Conservation (phyloP, 2,113 vertebrate genomes). For the Callipepla squamata region DNA sequence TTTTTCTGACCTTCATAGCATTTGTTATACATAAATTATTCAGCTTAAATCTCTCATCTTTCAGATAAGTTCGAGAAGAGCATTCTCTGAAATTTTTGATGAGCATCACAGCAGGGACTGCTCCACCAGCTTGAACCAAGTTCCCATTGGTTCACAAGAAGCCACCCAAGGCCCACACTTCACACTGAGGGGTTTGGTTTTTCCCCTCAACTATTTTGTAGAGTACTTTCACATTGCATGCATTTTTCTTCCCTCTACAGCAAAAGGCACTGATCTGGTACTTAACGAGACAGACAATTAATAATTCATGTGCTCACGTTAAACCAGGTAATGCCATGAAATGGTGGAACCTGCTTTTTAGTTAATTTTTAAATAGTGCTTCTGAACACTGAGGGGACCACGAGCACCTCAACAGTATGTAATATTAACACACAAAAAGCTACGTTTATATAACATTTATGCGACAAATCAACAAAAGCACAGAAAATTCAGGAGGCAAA, state of each 20-base stretch:
- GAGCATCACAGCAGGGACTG: constrained; percentile 46
- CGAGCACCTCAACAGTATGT: constrained; percentile 75
- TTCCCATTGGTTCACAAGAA: constrained; percentile 40
- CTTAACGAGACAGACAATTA: constrained; percentile 84
- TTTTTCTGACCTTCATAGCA: not conserved
- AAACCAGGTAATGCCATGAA: constrained; percentile 94
- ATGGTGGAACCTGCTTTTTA: constrained; percentile 67
- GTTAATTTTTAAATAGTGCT: constrained; percentile 71
- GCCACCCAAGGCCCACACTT: not conserved
- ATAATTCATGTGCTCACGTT: constrained; percentile 91
- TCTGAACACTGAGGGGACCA: constrained; percentile 77
- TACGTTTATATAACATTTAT: constrained; percentile 71
- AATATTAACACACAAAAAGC: constrained; percentile 83
- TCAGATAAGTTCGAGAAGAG: constrained; percentile 46
- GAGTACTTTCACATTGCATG: constrained; percentile 80
- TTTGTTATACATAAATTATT: constrained; percentile 64
- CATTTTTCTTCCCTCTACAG: constrained; percentile 76
- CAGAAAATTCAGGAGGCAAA: constrained; percentile 37
- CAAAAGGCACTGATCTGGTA: constrained; percentile 83
- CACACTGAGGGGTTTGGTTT: not conserved
- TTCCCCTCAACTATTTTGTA: constrained; percentile 37
- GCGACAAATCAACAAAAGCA: constrained; percentile 64
- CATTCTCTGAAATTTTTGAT: constrained; percentile 16
- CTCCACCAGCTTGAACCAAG: constrained; percentile 30
- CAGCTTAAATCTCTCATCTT: constrained; percentile 34